Conservation (phyloP, 2,888 invertebrate species). For the Carabus problematicus region DNA sequence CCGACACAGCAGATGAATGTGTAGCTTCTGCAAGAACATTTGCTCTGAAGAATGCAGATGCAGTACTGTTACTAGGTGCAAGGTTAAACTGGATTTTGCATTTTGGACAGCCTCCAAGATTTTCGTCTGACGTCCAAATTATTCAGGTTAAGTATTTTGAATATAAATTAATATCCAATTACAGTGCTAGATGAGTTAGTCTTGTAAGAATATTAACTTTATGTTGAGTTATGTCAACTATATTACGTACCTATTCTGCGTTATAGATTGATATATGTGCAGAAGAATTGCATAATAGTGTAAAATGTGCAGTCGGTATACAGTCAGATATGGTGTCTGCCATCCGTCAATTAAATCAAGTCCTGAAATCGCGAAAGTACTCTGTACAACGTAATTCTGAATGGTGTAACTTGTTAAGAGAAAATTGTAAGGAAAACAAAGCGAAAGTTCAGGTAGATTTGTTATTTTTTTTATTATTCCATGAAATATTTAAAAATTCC, state of each 20-base stretch:
- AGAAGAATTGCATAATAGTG: conserved; percentile 93
- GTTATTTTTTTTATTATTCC: conserved; percentile 36
- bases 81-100: conserved; percentile 98
- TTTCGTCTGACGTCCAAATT: conserved; percentile 80
- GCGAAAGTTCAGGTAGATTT: conserved; percentile 69
- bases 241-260: conserved; percentile 1
- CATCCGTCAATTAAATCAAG: conserved; percentile 67
- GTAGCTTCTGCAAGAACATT: conserved; percentile 87
- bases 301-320: conserved; percentile 78
- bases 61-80: conserved; percentile 87
- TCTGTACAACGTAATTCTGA: conserved; percentile 63
- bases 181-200: too few species aligned
- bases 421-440: conserved; percentile 77
- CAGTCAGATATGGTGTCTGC: conserved; percentile 85
- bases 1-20: conserved; percentile 73
- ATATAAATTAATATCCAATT: neutral
- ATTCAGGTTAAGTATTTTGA: conserved; percentile 71
- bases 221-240: neutral
- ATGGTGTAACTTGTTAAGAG: conserved; percentile 81
- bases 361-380: conserved; percentile 67
- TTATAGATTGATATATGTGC: conserved; percentile 81
- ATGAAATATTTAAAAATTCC: conserved; percentile 23
- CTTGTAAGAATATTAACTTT: neutral
- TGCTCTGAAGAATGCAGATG: conserved; percentile 88
- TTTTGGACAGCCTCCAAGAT: conserved; percentile 90